phyloP scores from a whole-genome alignment of 1,140 invertebrate species.

The Diabrotica undecimpunctata region DNA sequence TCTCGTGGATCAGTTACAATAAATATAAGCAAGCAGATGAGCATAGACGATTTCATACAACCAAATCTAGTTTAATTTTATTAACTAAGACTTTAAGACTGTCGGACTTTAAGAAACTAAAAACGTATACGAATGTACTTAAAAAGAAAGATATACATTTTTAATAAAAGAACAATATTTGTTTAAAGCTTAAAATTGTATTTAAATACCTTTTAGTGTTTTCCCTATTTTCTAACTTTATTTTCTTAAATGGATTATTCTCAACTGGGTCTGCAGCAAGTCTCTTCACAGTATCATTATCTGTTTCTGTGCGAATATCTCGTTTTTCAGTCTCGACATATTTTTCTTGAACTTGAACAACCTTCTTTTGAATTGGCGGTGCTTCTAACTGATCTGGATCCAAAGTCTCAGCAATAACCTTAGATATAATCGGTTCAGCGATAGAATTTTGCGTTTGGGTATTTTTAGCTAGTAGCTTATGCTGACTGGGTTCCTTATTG shows the following conservation, averaged over 20 bases:
- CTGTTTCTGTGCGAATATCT: not conserved
- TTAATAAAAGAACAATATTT: not conserved
- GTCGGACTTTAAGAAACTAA: too few species aligned
- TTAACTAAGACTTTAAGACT: too few species aligned
- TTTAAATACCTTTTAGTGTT: slow-evolving; percentile 1
- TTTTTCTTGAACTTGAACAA: not conserved
- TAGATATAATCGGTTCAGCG: not conserved
- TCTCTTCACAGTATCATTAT: not conserved
- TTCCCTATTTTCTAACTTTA: slow-evolving; percentile 6
- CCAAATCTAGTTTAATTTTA: too few species aligned
- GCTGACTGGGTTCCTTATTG: slow-evolving; percentile 5
- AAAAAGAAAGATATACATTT: too few species aligned
- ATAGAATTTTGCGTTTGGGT: slow-evolving; percentile 11
- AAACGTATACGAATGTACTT: too few species aligned
- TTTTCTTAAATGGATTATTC: slow-evolving; percentile 8
- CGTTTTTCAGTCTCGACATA: slow-evolving; percentile 4
- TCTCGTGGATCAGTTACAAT: too few species aligned
- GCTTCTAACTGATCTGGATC: not conserved
- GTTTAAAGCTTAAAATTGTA: not conserved
- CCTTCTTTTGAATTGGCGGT: not conserved
- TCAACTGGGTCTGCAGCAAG: not conserved
- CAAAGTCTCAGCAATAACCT: slow-evolving; percentile 10
- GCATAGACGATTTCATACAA: too few species aligned
- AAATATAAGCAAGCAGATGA: too few species aligned
- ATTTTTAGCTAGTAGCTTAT: slow-evolving; percentile 7